Percentiles rank a stretch among this genome's conserved stretches.
Conservation (phyloP, 2,888 invertebrate genomes). For the Erpobdella octoculata region DNA sequence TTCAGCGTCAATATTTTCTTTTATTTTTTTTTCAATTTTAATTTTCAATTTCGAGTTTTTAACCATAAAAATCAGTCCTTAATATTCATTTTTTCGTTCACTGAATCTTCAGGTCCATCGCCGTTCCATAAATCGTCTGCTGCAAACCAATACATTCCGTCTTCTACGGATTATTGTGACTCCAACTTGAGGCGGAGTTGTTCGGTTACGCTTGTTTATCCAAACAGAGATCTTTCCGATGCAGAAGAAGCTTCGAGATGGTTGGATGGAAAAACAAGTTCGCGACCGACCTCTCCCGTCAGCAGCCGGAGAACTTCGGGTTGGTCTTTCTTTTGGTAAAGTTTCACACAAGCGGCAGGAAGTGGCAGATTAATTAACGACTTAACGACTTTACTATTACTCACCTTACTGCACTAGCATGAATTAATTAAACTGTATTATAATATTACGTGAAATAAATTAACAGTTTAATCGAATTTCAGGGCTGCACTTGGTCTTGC, state of each 20-base stretch:
- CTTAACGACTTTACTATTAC: background rate
- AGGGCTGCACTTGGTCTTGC: conserved; percentile 21
- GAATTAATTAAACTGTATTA: background rate
- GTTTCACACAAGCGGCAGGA: no score
- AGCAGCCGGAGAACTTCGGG: conserved; percentile 21
- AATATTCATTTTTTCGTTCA: background rate
- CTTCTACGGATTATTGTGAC: background rate
- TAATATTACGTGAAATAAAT: background rate
- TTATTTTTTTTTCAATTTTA: no score
- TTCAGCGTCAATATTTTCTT: no score
- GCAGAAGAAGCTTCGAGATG: background rate
- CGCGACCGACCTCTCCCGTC: conserved; percentile 14
- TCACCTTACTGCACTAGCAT: background rate
- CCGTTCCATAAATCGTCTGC: background rate
- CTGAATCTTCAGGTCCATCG: background rate
- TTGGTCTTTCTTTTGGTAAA: background rate
- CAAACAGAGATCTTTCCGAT: conserved; percentile 6
- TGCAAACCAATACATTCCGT: no score
- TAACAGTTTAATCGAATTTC: background rate
- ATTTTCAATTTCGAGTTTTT: no score
- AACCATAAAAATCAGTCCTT: background rate
- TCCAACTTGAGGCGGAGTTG: conserved; percentile 25
- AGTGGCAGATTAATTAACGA: background rate
- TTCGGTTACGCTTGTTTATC: conserved; percentile 25
- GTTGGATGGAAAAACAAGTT: conserved; percentile 11